Base-by-base conservation (phyloP, 2,888 invertebrate genomes). In the Pyrochroa serraticornis region DNA sequence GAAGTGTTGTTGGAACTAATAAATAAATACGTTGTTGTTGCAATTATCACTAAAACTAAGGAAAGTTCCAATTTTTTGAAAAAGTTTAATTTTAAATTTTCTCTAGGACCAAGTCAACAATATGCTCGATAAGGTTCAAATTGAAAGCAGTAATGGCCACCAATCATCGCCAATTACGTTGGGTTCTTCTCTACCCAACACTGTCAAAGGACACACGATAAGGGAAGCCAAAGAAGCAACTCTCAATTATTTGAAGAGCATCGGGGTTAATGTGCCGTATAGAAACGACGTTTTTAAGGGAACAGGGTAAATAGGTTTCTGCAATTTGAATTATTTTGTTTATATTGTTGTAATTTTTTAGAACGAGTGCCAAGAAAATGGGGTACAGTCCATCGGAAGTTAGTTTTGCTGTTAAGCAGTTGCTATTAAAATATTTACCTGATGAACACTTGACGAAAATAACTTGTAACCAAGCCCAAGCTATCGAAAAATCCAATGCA, bases 341-440 rank as follows among this genome's bases (percentile, higher is more conserved):
- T 39, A 47, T 59, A 57, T 44, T 42, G 66, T 58, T 44, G 41
- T 34, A 10, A 44, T 13, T 3, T 47, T 47, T 12, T 35, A 38
- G 41, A 32, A 34, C 6, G 9, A 47, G 47, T 9, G 39, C 31
- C n/a, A 14, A 13, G 14, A 41, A 46, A 22, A 30, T 12, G 35
- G 35, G 13, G 3, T 75, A 69, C 47, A 67, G 60, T 47, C 70
- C 75, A 35, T 73, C 71, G 7, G 83, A 84, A 65, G 77, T 83
- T 7, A 84, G 83, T 71, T 80, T 82, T 75, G 82, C 80, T 34
- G 84, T 85, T 66, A 82, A 83, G 68, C 82, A 84, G 53, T 70
- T 85, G 9, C 79, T 84, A 36, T 76, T 83, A 77, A 85, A 85
- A 65, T 85, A 85, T 70, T 72, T 84, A 37, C 82, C 81, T 7